These are phyloP conservation scores for Halcyon chelicuti DNA, from an alignment of 2,797 vertebrate species.

Conservation along the genomic window DNA sequence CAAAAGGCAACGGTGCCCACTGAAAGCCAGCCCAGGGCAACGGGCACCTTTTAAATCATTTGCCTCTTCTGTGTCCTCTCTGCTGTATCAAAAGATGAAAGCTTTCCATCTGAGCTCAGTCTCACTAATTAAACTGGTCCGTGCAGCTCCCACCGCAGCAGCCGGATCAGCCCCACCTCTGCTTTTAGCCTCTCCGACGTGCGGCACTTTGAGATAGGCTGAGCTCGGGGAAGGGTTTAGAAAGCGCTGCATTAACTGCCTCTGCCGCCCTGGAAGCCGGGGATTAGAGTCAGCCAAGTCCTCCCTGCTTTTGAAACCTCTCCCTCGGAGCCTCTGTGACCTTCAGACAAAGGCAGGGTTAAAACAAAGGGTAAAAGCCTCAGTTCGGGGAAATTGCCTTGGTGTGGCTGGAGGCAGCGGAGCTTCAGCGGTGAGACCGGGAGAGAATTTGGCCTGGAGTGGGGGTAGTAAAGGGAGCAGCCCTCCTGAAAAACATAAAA, in stretches of 20 bases:
- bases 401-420: not conserved
- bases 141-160: not conserved
- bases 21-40: not conserved
- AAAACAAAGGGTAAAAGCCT: not conserved
- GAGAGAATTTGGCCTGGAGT: not conserved
- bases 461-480: not conserved
- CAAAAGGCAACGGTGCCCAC: not conserved
- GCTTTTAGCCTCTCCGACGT: not conserved
- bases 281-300: not conserved
- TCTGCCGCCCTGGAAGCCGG: not conserved
- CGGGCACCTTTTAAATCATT: not conserved
- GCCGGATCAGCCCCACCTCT: not conserved
- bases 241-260: not conserved
- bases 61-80: not conserved
- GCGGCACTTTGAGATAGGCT: not conserved
- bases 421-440: accelerated
- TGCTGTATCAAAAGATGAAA: not conserved
- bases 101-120: not conserved
- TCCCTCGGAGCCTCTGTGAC: not conserved
- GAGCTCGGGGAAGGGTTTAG: not conserved
- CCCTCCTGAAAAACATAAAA: not conserved
- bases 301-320: not conserved
- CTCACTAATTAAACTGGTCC: not conserved
- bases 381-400: not conserved
- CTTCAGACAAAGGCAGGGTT: not conserved